These are phyloP conservation scores for Sinocyclocheilus rhinocerous DNA, from an alignment of 2,113 vertebrate genomes.

Conservation along the genomic window DNA sequence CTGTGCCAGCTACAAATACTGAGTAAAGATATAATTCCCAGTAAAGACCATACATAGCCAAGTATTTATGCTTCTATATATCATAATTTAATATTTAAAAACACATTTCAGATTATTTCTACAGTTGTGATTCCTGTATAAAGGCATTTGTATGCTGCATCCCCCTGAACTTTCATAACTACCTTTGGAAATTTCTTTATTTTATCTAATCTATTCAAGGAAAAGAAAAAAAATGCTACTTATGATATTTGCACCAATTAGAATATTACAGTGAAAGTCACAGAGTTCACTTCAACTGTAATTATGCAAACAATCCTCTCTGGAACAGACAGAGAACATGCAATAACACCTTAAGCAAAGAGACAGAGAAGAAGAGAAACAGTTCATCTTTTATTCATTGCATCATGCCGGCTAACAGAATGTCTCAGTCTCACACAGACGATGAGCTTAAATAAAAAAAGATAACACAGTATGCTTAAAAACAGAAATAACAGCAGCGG, in stretches of 20 bases:
- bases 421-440: conserved; percentile 26
- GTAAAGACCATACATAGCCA: no score
- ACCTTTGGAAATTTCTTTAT: neutral
- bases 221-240: neutral
- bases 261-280: neutral
- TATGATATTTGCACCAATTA: neutral
- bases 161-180: no score
- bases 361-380: conserved; percentile 11
- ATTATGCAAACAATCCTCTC: conserved; percentile 24
- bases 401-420: neutral
- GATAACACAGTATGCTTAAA: neutral
- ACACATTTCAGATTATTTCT: no score
- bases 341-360: conserved; percentile 25
- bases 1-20: no score
- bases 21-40: no score
- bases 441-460: conserved; percentile 29
- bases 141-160: no score
- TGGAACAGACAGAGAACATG: conserved; percentile 5
- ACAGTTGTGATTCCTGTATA: no score
- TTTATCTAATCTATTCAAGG: conserved; percentile 1
- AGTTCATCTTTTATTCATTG: conserved; percentile 53
- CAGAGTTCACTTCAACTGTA: conserved; percentile 4
- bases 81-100: no score
- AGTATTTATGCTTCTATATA: no score
- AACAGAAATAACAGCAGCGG: neutral